Conservation (phyloP, 2,888 invertebrate genomes). For the Sacculina carcini region DNA sequence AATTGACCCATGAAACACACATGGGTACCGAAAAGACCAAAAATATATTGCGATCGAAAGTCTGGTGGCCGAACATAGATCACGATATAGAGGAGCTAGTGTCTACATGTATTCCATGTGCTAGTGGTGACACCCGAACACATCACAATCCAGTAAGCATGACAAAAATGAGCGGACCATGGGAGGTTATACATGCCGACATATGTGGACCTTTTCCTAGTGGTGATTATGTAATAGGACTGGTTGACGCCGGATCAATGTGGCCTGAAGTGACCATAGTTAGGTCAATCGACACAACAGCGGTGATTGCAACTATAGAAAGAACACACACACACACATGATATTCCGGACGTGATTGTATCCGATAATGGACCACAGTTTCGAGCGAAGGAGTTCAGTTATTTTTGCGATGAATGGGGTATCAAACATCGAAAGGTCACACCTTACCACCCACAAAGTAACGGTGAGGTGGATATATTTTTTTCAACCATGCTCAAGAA, state of each 20-base stretch:
- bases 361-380: slow-evolving; percentile 5
- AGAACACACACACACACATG: slow-evolving; percentile 1
- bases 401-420: slow-evolving; percentile 3
- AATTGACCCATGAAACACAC: background rate
- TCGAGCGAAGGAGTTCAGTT: background rate
- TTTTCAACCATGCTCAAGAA: slow-evolving; percentile 3
- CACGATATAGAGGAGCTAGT: background rate
- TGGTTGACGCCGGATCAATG: slow-evolving; percentile 1
- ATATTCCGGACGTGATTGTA: background rate
- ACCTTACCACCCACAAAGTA: slow-evolving; percentile 1
- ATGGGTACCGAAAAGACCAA: background rate
- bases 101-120: background rate
- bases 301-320: background rate
- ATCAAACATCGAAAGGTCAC: slow-evolving; percentile 1
- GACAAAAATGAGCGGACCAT: background rate
- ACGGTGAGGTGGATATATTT: background rate
- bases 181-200: background rate
- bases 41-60: background rate
- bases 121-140: background rate
- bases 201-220: slow-evolving; percentile 3
- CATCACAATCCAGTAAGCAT: background rate
- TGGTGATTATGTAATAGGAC: background rate
- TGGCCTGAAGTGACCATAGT: slow-evolving; percentile 1
- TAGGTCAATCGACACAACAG: background rate
- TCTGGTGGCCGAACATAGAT: background rate